These are phyloP conservation scores for Dolichoris vasculosae DNA, from an alignment of 1,140 invertebrate genomes.

Conservation along the genomic window DNA sequence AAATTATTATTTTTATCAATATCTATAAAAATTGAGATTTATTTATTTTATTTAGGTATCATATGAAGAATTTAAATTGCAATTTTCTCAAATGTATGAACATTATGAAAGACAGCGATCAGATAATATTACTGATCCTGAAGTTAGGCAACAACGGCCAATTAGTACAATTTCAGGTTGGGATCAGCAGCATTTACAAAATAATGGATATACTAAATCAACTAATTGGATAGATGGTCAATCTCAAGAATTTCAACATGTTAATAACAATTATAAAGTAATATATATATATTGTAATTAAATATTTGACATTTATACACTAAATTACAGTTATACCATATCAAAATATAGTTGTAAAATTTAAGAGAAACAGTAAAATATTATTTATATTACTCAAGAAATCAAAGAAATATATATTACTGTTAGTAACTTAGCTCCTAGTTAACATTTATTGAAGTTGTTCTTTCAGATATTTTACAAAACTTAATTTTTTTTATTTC, in stretches of 20 bases:
- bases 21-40: neutral
- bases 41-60: conserved; percentile 80
- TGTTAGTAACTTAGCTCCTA: too few relatives aligned
- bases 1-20: neutral
- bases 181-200: conserved; percentile 82
- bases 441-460: too few relatives aligned
- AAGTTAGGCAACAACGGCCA: conserved; percentile 91
- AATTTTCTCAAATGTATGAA: conserved; percentile 97
- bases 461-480: too few relatives aligned
- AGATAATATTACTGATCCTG: conserved; percentile 95
- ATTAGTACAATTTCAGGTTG: conserved; percentile 97
- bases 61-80: conserved; percentile 96
- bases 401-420: too few relatives aligned
- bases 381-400: too few relatives aligned
- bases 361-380: too few relatives aligned
- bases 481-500: too few relatives aligned
- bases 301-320: too few relatives aligned
- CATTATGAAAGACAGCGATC: conserved; percentile 95
- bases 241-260: conserved; percentile 67
- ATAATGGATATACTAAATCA: conserved; percentile 69
- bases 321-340: neutral
- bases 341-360: too few relatives aligned
- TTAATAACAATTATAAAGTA: conserved; percentile 72
- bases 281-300: too few relatives aligned
- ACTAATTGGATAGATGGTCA: conserved; percentile 71